Percentiles rank a stretch among this genome's conserved stretches.
These are phyloP conservation scores for Typhlomys cinereus DNA, from an alignment of 2,113 vertebrate species.

Conservation along the genomic window DNA sequence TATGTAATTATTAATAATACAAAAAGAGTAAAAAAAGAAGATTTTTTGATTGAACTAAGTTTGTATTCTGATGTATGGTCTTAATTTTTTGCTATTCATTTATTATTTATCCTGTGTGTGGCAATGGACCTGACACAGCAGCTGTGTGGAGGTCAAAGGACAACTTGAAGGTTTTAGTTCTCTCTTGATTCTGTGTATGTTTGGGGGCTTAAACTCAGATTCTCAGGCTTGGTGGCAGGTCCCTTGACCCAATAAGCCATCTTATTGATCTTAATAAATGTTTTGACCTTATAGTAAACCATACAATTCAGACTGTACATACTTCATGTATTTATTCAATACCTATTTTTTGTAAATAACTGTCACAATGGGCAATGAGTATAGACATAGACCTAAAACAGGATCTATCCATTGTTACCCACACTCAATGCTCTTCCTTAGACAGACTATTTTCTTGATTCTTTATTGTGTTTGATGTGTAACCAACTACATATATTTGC, in stretches of 20 bases:
- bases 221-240: too few relatives aligned
- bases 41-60: not conserved
- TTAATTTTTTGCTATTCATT: too few relatives aligned
- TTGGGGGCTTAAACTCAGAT: too few relatives aligned
- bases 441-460: not conserved
- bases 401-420: too few relatives aligned
- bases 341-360: not conserved
- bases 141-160: too few relatives aligned
- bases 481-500: not conserved
- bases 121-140: too few relatives aligned
- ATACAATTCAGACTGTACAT: not conserved
- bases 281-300: not conserved
- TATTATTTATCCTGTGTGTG: too few relatives aligned
- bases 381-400: not conserved
- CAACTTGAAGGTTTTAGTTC: too few relatives aligned
- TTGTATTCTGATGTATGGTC: not conserved
- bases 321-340: too few relatives aligned
- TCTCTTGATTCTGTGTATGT: too few relatives aligned
- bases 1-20: not conserved
- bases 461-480: not conserved
- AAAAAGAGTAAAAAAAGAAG: not conserved
- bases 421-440: not conserved
- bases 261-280: too few relatives aligned
- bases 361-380: not conserved
- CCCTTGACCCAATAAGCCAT: too few relatives aligned